Evolutionary conservation across 2,113 vertebrate genomes (phyloP), one percentile per base, ranked within the genome.

Genomic region (Ageneiosus marmoratus): DNA sequence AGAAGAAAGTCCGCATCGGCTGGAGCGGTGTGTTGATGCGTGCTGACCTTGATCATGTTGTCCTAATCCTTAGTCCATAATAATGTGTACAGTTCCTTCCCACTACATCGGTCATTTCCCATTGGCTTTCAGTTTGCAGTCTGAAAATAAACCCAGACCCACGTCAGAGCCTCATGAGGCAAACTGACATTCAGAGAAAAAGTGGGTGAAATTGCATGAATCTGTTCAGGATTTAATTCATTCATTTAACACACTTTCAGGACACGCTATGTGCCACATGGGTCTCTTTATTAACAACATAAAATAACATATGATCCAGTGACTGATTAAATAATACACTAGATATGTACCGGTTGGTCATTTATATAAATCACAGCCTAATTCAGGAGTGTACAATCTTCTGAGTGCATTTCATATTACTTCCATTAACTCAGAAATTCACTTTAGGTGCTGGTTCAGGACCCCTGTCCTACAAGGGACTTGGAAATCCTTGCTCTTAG

Each of bases 401-500:
- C 27, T 32, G 15, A 13, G 51, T 32, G 27, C 44, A 65, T 29
- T 79, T 24, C 12, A 51, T 29, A 41, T n/a, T 70, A 24, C 4
- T 15, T 46, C 20, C 16, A 22, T 37, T 13, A 77, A 53, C 53
- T 37, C 13, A 1, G 24, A 62, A 58, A 27, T 46, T 62, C 15
- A 22, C 27, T 80, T 51, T 50, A 34, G 20, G 27, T 74, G 67
- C 16, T 37, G 77, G 7, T 87, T 83, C 55, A 82, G n/a, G n/a
- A n/a, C n/a, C n/a, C n/a, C n/a, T n/a, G n/a, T n/a, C n/a, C n/a
- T n/a, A n/a, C n/a, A n/a, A n/a, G n/a, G n/a, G 92, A 89, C 90
- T 90, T 90, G 91, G 88, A 89, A 92, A 91, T 89, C 86, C 80
- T 51, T 88, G 88, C 89, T 92, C 87, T 91, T 89, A 90, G 91